phyloP scores from a whole-genome alignment of 2,113 vertebrate genomes.

The Cervus canadensis region DNA sequence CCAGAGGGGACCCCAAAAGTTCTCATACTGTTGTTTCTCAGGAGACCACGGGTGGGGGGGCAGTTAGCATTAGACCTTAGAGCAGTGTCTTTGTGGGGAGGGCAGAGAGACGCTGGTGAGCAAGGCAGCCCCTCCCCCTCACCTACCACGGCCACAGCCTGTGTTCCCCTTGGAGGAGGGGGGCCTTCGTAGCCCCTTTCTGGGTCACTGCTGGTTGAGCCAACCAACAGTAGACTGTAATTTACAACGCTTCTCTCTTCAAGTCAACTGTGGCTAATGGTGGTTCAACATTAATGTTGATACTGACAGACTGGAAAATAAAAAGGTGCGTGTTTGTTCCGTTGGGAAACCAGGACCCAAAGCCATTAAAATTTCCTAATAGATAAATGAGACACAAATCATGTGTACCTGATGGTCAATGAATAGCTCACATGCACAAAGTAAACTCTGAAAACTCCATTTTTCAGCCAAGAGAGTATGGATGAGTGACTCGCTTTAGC shows the following conservation, averaged over 20 bases:
- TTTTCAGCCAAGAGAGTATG: slow-evolving; percentile 32
- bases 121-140: not conserved
- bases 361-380: slow-evolving; percentile 54
- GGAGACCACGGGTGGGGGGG: not conserved
- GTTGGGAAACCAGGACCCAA: slow-evolving; percentile 43
- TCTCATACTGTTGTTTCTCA: not conserved
- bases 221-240: not conserved
- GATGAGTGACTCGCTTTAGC: slow-evolving; percentile 54
- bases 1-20: not conserved
- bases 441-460: slow-evolving; percentile 63
- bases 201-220: slow-evolving; percentile 23
- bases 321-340: slow-evolving; percentile 55
- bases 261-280: slow-evolving; percentile 46
- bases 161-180: not conserved
- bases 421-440: slow-evolving; percentile 49
- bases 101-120: not conserved
- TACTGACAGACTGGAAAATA: slow-evolving; percentile 21
- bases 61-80: not conserved
- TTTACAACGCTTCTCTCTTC: slow-evolving; percentile 36
- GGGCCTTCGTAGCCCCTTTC: not conserved
- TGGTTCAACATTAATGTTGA: not conserved
- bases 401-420: slow-evolving; percentile 49
- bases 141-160: not conserved
- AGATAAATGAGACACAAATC: slow-evolving; percentile 64
- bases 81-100: not conserved